A percentile compares a stretch with the other conserved stretches of the same genome.
Conservation (phyloP, 2,797 vertebrate species). For the Lagorchestes hirsutus region DNA sequence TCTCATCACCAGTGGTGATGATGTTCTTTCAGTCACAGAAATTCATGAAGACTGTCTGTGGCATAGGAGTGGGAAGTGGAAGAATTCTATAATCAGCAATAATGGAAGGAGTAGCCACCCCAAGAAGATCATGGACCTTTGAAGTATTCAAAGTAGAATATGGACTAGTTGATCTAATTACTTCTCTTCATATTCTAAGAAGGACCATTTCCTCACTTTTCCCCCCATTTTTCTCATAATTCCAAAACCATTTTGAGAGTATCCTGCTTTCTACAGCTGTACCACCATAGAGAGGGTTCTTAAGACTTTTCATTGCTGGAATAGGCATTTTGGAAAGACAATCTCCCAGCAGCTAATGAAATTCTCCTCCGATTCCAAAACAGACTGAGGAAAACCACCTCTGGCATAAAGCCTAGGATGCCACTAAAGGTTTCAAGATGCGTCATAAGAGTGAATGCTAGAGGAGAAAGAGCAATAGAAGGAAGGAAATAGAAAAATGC, state of each 20-base stretch:
- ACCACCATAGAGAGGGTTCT: not conserved
- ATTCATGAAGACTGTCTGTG: not conserved
- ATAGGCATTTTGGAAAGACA: not conserved
- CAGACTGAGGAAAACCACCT: not conserved
- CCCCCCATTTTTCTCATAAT: not conserved
- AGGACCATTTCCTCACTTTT: not conserved
- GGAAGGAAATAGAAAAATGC: not conserved
- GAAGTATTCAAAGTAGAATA: not conserved
- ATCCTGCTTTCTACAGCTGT: not conserved
- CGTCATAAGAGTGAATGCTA: not conserved
- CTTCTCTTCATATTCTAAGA: not conserved
- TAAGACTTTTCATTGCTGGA: not conserved
- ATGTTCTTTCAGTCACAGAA: not conserved
- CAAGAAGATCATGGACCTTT: not conserved
- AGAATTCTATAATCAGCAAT: not conserved
- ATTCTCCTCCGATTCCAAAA: conserved; percentile 1
- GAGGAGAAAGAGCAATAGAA: not conserved
- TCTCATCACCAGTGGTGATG: not conserved
- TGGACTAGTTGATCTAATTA: not conserved
- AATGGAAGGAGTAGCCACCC: not conserved
- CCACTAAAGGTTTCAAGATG: not conserved
- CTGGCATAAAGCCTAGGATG: not conserved
- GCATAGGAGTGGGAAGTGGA: not conserved
- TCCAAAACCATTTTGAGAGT: not conserved
- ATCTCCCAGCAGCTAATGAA: not conserved